Percentiles rank a stretch among this genome's conserved stretches.
Evolutionary conservation across 2,888 invertebrate genomes (phyloP).

Genomic region (Drosophila sordidula): DNA sequence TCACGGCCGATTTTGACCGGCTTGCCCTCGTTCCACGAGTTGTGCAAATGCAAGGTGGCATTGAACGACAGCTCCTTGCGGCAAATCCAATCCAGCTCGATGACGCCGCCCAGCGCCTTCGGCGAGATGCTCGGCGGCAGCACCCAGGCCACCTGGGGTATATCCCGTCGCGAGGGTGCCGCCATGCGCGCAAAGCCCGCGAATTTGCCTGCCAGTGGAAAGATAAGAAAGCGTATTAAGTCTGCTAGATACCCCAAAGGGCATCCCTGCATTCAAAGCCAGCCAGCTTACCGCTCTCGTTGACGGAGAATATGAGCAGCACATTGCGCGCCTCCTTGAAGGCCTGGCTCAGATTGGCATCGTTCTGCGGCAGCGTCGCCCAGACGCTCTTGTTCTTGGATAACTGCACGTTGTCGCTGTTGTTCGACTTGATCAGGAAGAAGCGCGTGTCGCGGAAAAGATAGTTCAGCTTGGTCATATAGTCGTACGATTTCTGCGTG

Average conservation of each 20-base stretch:
- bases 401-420: slow-evolving; percentile 97
- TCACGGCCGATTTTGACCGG: slow-evolving; percentile 99
- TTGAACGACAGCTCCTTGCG: slow-evolving; percentile 97
- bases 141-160: slow-evolving; percentile 96
- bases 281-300: slow-evolving; percentile 91
- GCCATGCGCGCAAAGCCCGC: slow-evolving; percentile 96
- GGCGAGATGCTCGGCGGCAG: slow-evolving; percentile 96
- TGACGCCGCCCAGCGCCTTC: slow-evolving; percentile 97
- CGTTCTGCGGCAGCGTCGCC: slow-evolving; percentile 99
- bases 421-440: slow-evolving; percentile 99
- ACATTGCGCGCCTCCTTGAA: slow-evolving; percentile 97
- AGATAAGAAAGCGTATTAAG: not conserved
- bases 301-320: slow-evolving; percentile 97
- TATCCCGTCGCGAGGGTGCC: slow-evolving; percentile 95
- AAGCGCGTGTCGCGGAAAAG: slow-evolving; percentile 97
- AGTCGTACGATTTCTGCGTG: slow-evolving; percentile 89
- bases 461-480: slow-evolving; percentile 95
- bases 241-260: not conserved
- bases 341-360: slow-evolving; percentile 97
- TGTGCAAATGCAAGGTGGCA: slow-evolving; percentile 96
- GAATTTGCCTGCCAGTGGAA: slow-evolving; percentile 88
- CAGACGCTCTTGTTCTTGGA: slow-evolving; percentile 98
- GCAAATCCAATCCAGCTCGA: slow-evolving; percentile 98
- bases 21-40: slow-evolving; percentile 99
- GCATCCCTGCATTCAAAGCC: not conserved